Conservation (phyloP, 1,140 invertebrate species). For the Maniola jurtina region DNA sequence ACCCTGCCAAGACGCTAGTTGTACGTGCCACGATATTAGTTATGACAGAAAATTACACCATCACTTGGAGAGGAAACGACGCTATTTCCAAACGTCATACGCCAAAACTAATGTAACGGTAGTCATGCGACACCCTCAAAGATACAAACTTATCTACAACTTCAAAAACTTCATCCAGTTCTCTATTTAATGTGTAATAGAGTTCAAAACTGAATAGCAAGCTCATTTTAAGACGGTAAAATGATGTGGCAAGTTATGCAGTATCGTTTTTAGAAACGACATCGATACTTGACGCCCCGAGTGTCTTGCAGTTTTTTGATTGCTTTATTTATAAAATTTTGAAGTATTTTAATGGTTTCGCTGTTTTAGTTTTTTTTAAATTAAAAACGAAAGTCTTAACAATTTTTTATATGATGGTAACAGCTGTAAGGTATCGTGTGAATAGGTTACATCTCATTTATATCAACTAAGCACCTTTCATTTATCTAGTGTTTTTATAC, state of each 20-base stretch:
- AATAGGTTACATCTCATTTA: not conserved
- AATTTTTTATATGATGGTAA: slow-evolving; percentile 3
- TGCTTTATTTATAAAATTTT: slow-evolving; percentile 31
- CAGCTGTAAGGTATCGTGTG: not conserved
- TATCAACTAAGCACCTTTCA: no score
- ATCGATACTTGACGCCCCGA: slow-evolving; percentile 56
- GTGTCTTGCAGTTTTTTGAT: slow-evolving; percentile 52
- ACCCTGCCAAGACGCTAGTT: slow-evolving; percentile 16
- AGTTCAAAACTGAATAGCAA: slow-evolving; percentile 5
- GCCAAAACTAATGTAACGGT: slow-evolving; percentile 50
- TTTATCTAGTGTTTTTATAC: no score
- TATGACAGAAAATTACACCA: slow-evolving; percentile 57
- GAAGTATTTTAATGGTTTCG: not conserved
- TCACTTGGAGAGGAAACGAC: slow-evolving; percentile 48
- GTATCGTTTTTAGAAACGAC: slow-evolving; percentile 58
- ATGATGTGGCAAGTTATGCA: slow-evolving; percentile 24
- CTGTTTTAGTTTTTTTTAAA: not conserved
- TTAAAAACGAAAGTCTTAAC: not conserved
- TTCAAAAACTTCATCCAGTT: slow-evolving; percentile 6
- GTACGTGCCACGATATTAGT: slow-evolving; percentile 35
- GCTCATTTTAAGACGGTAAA: slow-evolving; percentile 6
- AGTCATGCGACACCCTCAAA: slow-evolving; percentile 53
- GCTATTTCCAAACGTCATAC: slow-evolving; percentile 52
- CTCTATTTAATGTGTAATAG: slow-evolving; percentile 31
- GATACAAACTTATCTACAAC: slow-evolving; percentile 14